Evolutionary conservation across 1,140 invertebrate genomes (phyloP), one percentile per base, ranked within the genome.

Genomic region (Nomia melanderi): DNA sequence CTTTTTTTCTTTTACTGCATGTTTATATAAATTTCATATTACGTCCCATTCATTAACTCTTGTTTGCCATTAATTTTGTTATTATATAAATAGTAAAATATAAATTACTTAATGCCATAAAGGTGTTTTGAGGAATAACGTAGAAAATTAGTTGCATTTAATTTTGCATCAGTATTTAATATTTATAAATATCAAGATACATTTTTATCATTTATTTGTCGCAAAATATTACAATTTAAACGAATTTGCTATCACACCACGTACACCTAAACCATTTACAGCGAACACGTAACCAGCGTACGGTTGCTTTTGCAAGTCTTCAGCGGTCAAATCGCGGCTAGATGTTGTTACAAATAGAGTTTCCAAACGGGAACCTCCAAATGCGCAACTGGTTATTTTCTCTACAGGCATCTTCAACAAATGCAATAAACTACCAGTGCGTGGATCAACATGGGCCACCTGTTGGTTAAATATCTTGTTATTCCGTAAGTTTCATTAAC

Each of bases 261-360:
- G 93, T 8, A 94, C 94, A 7, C 94, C 94, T 31, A 96, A 91
- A 5, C 94, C 94, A 3, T 93, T 94, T 6, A 98, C 91, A 71
- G 93, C 93, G 88, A 96, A 97, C 8, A 96, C 91, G 75, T 94
- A 93, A 23, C 97, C 97, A 50, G 95, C 94, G 3, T 94, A 90
- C 8, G 95, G 93, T 44, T 95, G 93, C 54, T 88, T 80, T 74
- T 93, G 88, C n/a, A 93, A 91, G 77, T 95, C 90, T 1, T 94
- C 92, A 7, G 91, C 85, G 5, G 90, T 92, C 63, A 94, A 87
- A 17, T 82, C 90, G 12, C 82, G 78, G 14, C 84, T 88, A 1
- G 95, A 95, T 0, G 94, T 95, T 0, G 97, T 97, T 5, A 97
- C 96, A 86, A 94, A 97, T 4, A 98, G 90, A 70, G 94, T 94